Evolutionary conservation across 2,888 invertebrate species (phyloP).

Genomic region (Emmelina monodactyla): DNA sequence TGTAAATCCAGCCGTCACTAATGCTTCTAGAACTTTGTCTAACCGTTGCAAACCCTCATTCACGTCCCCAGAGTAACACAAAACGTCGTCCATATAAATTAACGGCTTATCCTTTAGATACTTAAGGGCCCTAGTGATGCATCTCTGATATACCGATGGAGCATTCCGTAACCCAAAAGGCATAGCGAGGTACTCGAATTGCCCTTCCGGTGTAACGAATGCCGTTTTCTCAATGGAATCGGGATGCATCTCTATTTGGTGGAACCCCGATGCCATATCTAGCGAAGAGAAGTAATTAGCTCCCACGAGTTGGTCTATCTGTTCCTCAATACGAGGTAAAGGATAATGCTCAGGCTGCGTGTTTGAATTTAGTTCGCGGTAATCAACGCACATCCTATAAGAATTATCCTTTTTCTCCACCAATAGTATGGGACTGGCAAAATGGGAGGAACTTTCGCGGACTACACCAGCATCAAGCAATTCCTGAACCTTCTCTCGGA

Average conservation of each 20-base stretch:
- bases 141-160: slow-evolving; percentile 22
- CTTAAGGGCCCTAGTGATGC: no score
- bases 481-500: slow-evolving; percentile 5
- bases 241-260: slow-evolving; percentile 20
- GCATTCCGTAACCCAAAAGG: slow-evolving; percentile 24
- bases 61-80: no score
- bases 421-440: slow-evolving; percentile 5
- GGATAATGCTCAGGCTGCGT: slow-evolving; percentile 2
- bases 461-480: slow-evolving; percentile 17
- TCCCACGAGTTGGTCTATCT: slow-evolving; percentile 20
- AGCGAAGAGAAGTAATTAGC: slow-evolving; percentile 20
- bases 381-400: slow-evolving; percentile 5
- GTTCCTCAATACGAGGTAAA: slow-evolving; percentile 25
- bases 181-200: slow-evolving; percentile 21
- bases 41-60: no score
- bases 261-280: slow-evolving; percentile 28
- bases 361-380: slow-evolving; percentile 3
- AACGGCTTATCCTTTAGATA: no score
- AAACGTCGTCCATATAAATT: no score
- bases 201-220: slow-evolving; percentile 21
- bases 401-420: not conserved
- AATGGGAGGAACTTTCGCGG: slow-evolving; percentile 25
- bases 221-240: slow-evolving; percentile 20
- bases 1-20: no score
- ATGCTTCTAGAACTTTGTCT: no score